Conservation (phyloP, 2,888 invertebrate species). For the Trileptium ribeirensis region DNA sequence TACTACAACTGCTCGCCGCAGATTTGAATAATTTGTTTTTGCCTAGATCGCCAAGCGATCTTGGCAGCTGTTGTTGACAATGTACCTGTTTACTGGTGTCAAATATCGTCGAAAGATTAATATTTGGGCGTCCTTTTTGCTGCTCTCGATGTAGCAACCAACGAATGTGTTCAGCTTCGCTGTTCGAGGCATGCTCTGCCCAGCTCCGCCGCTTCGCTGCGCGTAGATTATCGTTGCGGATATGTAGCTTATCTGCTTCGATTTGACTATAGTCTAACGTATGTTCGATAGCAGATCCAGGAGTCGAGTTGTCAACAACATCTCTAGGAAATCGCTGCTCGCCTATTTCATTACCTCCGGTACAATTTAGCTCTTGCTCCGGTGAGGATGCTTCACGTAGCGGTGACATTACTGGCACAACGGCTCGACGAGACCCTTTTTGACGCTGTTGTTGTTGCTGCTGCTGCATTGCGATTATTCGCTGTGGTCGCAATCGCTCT, state of each 20-base stretch:
- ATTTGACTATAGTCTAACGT: not conserved
- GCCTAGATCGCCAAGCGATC: not conserved
- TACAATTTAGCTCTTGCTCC: not conserved
- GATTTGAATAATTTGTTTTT: not conserved
- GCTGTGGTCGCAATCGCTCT: not conserved
- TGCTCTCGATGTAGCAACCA: conserved; percentile 43
- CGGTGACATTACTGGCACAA: not conserved
- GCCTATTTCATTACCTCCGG: no score
- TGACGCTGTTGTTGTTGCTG: conserved; percentile 15
- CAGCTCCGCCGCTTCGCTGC: conserved; percentile 48
- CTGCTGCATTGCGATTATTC: conserved; percentile 11
- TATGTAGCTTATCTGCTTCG: conserved; percentile 41
- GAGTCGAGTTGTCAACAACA: conserved; percentile 24
- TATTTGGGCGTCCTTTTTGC: conserved; percentile 18
- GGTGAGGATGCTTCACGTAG: not conserved
- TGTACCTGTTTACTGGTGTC: not conserved
- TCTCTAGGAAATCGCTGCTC: no score
- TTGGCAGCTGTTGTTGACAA: not conserved
- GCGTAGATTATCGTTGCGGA: conserved; percentile 45
- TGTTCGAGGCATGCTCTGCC: conserved; percentile 41
- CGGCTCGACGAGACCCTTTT: not conserved
- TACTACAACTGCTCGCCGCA: not conserved
- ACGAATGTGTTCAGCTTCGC: conserved; percentile 42
- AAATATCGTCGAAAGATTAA: conserved; percentile 21
- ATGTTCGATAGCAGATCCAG: conserved; percentile 22